A percentile compares a stretch with the other conserved stretches of the same genome.
phyloP scores from a whole-genome alignment of 1,140 invertebrate genomes.

The Frieseomelitta varia region DNA sequence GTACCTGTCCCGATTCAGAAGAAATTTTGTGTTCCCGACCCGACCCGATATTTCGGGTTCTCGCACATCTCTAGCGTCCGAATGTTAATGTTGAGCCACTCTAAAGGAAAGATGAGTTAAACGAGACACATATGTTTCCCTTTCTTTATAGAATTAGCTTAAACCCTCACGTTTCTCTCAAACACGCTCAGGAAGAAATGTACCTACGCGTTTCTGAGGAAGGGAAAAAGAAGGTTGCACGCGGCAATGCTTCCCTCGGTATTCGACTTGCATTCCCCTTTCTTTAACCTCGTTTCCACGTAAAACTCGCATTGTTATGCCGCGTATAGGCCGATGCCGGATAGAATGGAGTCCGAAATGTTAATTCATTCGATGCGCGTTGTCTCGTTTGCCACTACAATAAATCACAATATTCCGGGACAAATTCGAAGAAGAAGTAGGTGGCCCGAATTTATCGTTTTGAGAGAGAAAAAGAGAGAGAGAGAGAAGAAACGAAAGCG shows the following conservation, averaged over 20 bases:
- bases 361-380: conserved; percentile 55
- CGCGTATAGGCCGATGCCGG: conserved; percentile 25
- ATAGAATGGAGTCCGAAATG: conserved; percentile 35
- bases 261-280: conserved; percentile 54
- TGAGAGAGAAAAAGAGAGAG: background rate
- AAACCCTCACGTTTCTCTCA: no score
- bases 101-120: no score
- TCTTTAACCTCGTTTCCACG: conserved; percentile 63
- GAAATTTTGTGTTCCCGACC: no score
- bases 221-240: background rate
- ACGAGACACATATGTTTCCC: no score
- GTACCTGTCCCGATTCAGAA: no score
- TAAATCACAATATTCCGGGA: conserved; percentile 46
- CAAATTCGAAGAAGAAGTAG: background rate
- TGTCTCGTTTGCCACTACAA: conserved; percentile 9
- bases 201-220: no score
- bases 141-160: no score
- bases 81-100: no score
- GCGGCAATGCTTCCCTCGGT: conserved; percentile 25
- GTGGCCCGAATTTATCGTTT: background rate
- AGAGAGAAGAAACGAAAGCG: background rate
- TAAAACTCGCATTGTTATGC: conserved; percentile 63
- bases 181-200: no score
- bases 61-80: no score
- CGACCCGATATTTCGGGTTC: no score